These are phyloP conservation scores for Zosterops borbonicus DNA, from an alignment of 2,113 vertebrate genomes.

Conservation along the genomic window DNA sequence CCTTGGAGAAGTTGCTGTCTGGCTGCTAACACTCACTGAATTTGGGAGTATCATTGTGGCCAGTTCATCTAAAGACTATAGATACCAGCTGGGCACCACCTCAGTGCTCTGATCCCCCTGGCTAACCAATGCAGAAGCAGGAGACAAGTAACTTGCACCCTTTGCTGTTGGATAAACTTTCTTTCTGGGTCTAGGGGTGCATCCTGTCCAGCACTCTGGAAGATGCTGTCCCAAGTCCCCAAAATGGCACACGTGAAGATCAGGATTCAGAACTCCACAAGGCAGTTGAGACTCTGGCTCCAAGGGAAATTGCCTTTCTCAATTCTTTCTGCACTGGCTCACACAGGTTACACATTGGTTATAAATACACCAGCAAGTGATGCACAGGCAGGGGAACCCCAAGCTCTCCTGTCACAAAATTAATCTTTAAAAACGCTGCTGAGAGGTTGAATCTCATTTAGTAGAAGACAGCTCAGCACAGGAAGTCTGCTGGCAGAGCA, in stretches of 20 bases:
- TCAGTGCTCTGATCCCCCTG: background rate
- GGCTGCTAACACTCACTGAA: background rate
- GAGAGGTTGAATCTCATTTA: background rate
- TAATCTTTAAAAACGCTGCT: background rate
- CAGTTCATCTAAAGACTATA: fast-evolving
- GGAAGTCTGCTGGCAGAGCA: fast-evolving
- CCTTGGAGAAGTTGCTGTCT: background rate
- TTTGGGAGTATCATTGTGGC: fast-evolving
- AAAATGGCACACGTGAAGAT: fast-evolving
- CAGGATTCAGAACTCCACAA: background rate
- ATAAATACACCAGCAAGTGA: background rate
- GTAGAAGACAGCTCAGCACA: background rate
- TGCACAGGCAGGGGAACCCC: background rate
- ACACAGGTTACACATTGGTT: background rate
- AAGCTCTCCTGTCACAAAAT: background rate
- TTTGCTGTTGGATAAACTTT: background rate
- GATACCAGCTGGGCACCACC: background rate
- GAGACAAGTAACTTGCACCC: background rate
- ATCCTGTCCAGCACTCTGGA: background rate
- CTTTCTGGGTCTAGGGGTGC: fast-evolving
- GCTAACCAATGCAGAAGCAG: background rate
- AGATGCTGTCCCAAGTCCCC: background rate
- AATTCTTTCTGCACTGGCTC: background rate
- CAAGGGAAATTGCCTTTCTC: background rate
- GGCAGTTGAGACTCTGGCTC: background rate